Percentiles rank a stretch among this genome's conserved stretches.
Evolutionary conservation across 2,888 invertebrate genomes (phyloP).

Genomic region (Limnephilus rhombicus): DNA sequence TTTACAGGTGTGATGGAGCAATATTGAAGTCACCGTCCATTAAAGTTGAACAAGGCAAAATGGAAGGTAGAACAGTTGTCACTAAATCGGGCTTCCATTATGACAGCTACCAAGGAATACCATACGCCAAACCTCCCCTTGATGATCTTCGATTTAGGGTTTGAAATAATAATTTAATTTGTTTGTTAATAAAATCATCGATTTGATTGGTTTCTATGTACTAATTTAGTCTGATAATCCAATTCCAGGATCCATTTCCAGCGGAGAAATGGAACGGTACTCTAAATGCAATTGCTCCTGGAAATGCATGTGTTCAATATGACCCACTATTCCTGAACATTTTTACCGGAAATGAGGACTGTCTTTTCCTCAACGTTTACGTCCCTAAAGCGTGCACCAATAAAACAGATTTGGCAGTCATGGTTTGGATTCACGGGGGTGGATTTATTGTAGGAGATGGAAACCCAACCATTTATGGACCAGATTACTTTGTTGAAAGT

Average conservation of each 20-base stretch:
- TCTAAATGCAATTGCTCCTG: not conserved
- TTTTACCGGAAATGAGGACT: not conserved
- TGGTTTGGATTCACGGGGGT: conserved; percentile 64
- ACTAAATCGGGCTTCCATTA: conserved; percentile 10
- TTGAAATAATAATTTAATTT: not conserved
- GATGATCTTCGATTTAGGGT: conserved; percentile 47
- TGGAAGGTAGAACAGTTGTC: conserved; percentile 23
- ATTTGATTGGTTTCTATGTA: no score
- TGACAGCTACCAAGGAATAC: conserved; percentile 44
- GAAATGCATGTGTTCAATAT: not conserved
- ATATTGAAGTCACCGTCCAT: no score
- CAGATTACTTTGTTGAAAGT: conserved; percentile 54
- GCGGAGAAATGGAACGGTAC: not conserved
- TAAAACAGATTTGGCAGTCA: conserved; percentile 34
- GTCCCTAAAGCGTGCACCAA: not conserved
- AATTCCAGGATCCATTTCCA: not conserved
- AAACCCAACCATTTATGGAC: conserved; percentile 35
- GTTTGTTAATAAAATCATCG: not conserved
- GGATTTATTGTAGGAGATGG: conserved; percentile 59
- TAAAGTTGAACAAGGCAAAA: conserved; percentile 22
- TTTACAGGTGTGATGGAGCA: no score
- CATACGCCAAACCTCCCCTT: conserved; percentile 47
- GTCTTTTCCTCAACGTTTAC: not conserved
- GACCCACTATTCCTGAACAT: not conserved
- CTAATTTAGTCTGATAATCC: not conserved